phyloP scores from a whole-genome alignment of 2,113 vertebrate species.

The Microtus ochrogaster region DNA sequence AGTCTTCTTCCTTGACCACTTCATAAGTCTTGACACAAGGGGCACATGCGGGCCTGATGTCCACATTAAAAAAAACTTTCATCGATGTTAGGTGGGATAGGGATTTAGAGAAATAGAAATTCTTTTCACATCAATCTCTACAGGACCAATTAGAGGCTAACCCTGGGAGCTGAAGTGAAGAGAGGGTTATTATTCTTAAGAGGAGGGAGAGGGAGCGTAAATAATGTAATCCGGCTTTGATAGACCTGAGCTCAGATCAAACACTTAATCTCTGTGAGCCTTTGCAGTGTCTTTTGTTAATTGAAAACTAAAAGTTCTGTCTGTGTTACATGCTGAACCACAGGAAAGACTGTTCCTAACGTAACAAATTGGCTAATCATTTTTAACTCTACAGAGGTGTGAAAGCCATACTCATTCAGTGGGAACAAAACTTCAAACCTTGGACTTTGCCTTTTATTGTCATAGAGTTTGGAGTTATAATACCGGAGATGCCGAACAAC shows the following conservation, averaged over 20 bases:
- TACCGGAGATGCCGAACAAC: background rate
- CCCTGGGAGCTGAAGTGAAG: background rate
- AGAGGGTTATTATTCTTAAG: conserved; percentile 10
- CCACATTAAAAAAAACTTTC: background rate
- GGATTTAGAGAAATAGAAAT: background rate
- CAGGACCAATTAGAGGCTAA: background rate
- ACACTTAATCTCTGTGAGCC: background rate
- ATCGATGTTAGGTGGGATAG: background rate
- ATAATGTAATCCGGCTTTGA: background rate
- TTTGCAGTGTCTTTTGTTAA: background rate
- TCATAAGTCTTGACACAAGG: conserved; percentile 31
- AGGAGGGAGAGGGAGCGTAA: background rate
- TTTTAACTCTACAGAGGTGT: background rate
- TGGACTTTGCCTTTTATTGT: background rate
- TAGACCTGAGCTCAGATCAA: background rate
- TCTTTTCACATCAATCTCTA: background rate
- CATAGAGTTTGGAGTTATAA: background rate
- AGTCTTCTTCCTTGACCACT: conserved; percentile 44
- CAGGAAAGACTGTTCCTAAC: background rate
- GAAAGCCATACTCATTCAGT: background rate
- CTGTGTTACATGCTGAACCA: background rate
- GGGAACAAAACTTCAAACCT: background rate
- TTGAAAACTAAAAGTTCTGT: background rate
- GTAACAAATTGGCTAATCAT: background rate
- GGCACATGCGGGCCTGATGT: background rate